These are phyloP conservation scores for Tricholauxania praeusta DNA, from an alignment of 2,888 invertebrate species.

Conservation along the genomic window DNA sequence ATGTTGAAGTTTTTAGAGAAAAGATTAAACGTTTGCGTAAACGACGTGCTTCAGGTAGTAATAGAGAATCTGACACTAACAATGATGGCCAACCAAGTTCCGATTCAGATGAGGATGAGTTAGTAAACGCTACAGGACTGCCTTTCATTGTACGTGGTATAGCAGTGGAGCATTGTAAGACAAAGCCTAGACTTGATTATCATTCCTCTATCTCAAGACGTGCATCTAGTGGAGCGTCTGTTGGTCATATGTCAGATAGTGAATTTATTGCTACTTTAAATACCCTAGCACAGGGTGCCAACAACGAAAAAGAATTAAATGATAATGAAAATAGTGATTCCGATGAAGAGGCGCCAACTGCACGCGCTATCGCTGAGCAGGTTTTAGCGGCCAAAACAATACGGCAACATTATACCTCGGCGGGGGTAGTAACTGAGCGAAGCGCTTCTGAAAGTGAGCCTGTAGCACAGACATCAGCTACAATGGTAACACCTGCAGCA, in stretches of 20 bases:
- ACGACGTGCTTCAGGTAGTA: constrained; percentile 60
- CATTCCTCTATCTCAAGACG: constrained; percentile 13
- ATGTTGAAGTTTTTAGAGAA: constrained; percentile 43
- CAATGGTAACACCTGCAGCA: neutral
- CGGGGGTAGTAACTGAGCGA: neutral
- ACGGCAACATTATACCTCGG: neutral
- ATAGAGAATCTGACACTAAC: constrained; percentile 54
- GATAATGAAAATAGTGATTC: constrained; percentile 53
- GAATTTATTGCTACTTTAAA: constrained; percentile 56
- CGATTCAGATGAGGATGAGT: constrained; percentile 41
- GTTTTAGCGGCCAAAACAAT: constrained; percentile 46
- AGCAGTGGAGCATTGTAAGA: constrained; percentile 59
- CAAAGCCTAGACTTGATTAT: constrained; percentile 29
- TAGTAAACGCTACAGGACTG: constrained; percentile 48
- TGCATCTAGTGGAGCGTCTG: constrained; percentile 8
- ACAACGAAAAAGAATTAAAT: constrained; percentile 16
- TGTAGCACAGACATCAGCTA: constrained; percentile 38
- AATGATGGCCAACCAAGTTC: constrained; percentile 49
- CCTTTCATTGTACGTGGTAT: constrained; percentile 61
- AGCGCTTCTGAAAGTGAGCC: neutral
- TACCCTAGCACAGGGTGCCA: constrained; percentile 50
- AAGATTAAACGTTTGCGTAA: constrained; percentile 63
- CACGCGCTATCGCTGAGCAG: constrained; percentile 62
- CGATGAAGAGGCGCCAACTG: constrained; percentile 54
- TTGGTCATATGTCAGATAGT: constrained; percentile 51